Base-by-base conservation (phyloP, 1,140 invertebrate species). In the Sycophila sp. region DNA sequence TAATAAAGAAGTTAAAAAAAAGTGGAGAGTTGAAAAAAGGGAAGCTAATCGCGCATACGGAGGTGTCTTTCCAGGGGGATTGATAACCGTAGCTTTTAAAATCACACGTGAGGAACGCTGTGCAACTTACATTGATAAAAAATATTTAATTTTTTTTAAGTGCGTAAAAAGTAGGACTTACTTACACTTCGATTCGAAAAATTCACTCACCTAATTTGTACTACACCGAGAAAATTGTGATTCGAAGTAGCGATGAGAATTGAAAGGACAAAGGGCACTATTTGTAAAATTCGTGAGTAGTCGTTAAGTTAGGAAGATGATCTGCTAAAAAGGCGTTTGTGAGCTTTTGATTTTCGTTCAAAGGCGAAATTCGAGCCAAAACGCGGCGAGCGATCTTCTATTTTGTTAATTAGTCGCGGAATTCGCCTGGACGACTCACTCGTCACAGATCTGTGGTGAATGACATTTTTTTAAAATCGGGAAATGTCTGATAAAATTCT, bases 1-100 rank as follows among this genome's bases (percentile, higher is more conserved):
- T 83, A 83, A 83, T 75, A 75, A 81, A 77, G 75, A 74, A 77
- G n/a, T n/a, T 75, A 81, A 78, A 75, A 76, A 76, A 68, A n/a
- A n/a, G n/a, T n/a, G n/a, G n/a, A n/a, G n/a, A n/a, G n/a, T n/a
- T n/a, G 66, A 65, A 71, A 51, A 38, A 67, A 73, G 68, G 70
- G 69, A 75, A 59, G 56, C 45, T 56, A 70, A 74, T 74, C 32
- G 55, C 53, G 36, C 10, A 59, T 49, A 7, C 47, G 30, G 17
- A 38, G 30, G 8, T 34, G 34, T 58, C n/a, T n/a, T 59, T 58
- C 15, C 15, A 45, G 24, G 19, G 24, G 49, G 24, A n/a, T 53
- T 22, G 42, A n/a, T n/a, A n/a, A n/a, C n/a, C n/a, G n/a, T n/a
- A n/a, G n/a, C n/a, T n/a, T n/a, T n/a, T n/a, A 17, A 62, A 24